Conservation (phyloP, 1,140 invertebrate genomes). For the Drosophila nigrodunni region DNA sequence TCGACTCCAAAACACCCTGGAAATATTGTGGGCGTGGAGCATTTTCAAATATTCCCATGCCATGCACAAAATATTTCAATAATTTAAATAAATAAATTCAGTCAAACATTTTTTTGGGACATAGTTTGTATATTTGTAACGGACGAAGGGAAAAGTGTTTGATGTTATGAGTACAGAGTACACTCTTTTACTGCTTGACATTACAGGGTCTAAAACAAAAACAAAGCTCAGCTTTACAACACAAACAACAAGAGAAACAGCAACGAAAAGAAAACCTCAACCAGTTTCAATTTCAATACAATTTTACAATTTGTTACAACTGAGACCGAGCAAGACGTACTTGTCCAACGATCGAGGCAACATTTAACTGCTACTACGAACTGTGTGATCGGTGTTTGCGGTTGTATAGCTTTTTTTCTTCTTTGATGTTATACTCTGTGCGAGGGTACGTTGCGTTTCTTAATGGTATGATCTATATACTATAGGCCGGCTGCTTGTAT, state of each 20-base stretch:
- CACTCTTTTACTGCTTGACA: neutral
- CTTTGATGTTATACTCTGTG: conserved; percentile 21
- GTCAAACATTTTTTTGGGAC: no score
- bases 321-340: conserved; percentile 52
- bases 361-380: conserved; percentile 25
- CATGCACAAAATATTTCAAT: no score
- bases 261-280: conserved; percentile 57
- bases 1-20: no score
- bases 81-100: no score
- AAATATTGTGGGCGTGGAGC: no score
- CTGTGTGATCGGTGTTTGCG: conserved; percentile 26
- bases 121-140: no score
- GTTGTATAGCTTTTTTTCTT: conserved; percentile 21
- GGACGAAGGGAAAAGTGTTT: no score
- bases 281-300: conserved; percentile 81
- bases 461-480: no score
- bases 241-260: conserved; percentile 7
- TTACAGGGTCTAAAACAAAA: neutral
- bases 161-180: neutral
- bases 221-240: conserved; percentile 32
- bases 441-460: no score
- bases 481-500: no score
- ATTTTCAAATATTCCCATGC: no score
- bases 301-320: conserved; percentile 80
- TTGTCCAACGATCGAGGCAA: conserved; percentile 31